Base-by-base conservation (phyloP, 2,113 vertebrate species). In the Apaloderma vittatum region DNA sequence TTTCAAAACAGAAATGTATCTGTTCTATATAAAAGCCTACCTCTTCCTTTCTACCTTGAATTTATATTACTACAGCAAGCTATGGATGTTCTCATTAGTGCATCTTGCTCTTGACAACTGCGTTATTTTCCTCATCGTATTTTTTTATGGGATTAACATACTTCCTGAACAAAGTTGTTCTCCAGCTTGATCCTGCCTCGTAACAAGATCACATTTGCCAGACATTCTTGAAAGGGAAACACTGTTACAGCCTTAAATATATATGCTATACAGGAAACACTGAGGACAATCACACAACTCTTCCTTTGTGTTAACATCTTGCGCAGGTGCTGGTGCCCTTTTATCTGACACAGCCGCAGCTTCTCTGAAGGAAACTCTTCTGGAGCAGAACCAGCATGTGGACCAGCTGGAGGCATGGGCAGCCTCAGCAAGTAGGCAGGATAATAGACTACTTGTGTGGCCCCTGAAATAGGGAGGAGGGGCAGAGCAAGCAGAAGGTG, bases 331-430 rank as follows among this genome's bases (percentile, higher is more conserved):
- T 65, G 16, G 7, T 62, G 40, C 11, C 34, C 45, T 94, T 88
- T 83, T 37, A 43, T 34, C n/a, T 65, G 17, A 72, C 22, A 48
- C 24, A 88, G 51, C 66, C 68, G 66, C 62, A 86, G 62, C 66
- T 90, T 52, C 22, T 78, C 52, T 68, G n/a, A 80, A 61, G 40
- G 12, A 26, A 79, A 17, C 2, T 26, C 7, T 34, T 12, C 20
- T 29, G 22, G 18, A 40, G 21, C 6, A 78, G 15, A 15, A 2
- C 1, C 26, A 52, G 22, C 8, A n/a, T 3, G 1, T 1, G 23
- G 20, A 34, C 20, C 32, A n/a, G 7, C 32, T 12, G 13, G 23
- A 37, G n/a, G 19, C 18, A 73, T 0, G 0, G 29, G 22, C 18
- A 68, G 70, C 13, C 32, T 19, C 45, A 59, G 58, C 9, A 65